Evolutionary conservation across 2,113 vertebrate genomes (phyloP).

Genomic region (Odontesthes bonariensis): DNA sequence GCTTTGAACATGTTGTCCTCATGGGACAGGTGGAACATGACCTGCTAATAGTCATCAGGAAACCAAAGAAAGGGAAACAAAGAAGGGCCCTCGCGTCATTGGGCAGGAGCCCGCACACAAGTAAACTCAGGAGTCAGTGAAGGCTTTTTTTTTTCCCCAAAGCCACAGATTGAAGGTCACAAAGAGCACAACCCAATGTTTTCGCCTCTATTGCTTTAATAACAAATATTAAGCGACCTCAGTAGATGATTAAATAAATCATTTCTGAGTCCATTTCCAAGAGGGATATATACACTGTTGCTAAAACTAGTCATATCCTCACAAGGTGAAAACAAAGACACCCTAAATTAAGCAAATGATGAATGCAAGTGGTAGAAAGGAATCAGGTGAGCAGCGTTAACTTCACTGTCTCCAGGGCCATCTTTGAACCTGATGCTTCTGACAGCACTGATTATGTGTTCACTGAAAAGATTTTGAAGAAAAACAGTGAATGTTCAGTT

Average conservation of each 20-base stretch:
- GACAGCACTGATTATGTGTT: background rate
- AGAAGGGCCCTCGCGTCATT: slow-evolving; percentile 57
- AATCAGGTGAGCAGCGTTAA: background rate
- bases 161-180: background rate
- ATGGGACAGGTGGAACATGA: slow-evolving; percentile 80
- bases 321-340: background rate
- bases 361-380: background rate
- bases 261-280: slow-evolving; percentile 5
- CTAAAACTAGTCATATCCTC: too few relatives aligned
- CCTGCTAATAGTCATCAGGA: slow-evolving; percentile 73
- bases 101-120: slow-evolving; percentile 32
- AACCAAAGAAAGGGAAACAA: slow-evolving; percentile 76
- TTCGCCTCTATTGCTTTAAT: background rate
- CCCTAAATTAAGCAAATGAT: background rate
- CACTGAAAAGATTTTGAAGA: background rate
- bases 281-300: background rate
- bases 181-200: slow-evolving; percentile 1
- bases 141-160: slow-evolving; percentile 12
- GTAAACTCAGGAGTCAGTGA: slow-evolving; percentile 28
- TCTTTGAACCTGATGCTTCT: background rate
- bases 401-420: too few relatives aligned
- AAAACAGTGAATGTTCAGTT: too few relatives aligned
- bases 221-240: background rate
- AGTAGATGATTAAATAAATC: background rate
- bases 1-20: slow-evolving; percentile 61